Evolutionary conservation across 2,113 vertebrate genomes (phyloP).

Genomic region (Dromas ardeola): DNA sequence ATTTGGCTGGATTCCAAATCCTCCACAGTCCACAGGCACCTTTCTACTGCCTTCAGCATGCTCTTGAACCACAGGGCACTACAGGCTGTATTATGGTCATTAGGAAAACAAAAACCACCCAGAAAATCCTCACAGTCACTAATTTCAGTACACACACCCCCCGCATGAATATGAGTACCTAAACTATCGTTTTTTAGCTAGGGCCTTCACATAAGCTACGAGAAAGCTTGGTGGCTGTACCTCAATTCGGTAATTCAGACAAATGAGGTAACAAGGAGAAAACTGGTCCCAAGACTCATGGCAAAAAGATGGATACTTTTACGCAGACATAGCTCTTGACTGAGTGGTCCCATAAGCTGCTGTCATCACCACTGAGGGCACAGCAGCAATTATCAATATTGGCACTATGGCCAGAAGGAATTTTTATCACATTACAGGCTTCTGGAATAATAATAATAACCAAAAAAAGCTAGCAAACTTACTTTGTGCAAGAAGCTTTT

Average conservation of each 20-base stretch:
- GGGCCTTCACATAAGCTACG: fast-evolving
- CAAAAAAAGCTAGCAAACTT: neutral
- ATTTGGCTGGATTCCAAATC: neutral
- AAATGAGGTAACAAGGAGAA: neutral
- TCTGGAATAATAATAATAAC: neutral
- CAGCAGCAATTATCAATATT: neutral
- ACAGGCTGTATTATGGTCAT: fast-evolving
- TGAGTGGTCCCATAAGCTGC: neutral
- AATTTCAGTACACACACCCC: neutral
- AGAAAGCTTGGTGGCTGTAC: neutral
- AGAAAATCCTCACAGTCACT: neutral
- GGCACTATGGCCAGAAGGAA: neutral
- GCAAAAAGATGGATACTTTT: neutral
- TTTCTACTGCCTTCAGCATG: neutral
- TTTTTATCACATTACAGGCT: neutral
- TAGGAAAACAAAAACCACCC: neutral
- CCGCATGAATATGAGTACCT: fast-evolving
- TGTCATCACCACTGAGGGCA: neutral
- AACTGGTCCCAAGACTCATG: neutral
- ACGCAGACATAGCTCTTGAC: neutral
- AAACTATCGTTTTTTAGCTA: neutral
- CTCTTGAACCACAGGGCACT: neutral
- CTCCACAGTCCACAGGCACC: neutral
- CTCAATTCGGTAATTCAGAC: neutral
- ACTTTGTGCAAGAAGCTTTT: neutral